Conservation (phyloP, 1,140 invertebrate species). For the Holotrichia oblita region DNA sequence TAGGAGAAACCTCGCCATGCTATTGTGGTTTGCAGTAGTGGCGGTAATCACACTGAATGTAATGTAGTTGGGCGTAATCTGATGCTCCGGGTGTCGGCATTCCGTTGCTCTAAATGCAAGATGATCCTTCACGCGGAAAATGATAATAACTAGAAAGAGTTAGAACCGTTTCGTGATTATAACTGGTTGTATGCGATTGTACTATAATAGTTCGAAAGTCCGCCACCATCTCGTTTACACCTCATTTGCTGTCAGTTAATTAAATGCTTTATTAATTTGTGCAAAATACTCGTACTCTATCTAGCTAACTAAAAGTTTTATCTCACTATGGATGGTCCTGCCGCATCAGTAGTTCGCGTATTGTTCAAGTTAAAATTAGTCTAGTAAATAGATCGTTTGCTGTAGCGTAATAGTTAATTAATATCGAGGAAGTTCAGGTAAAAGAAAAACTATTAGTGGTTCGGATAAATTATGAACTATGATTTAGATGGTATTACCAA, state of each 20-base stretch:
- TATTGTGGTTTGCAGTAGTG: not conserved
- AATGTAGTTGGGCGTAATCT: conserved; percentile 27
- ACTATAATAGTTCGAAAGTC: not conserved
- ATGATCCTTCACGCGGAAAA: conserved; percentile 29
- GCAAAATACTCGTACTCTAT: conserved; percentile 18
- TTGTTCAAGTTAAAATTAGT: conserved; percentile 13
- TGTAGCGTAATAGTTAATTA: too few relatives aligned
- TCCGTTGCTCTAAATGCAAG: conserved; percentile 28
- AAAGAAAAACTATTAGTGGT: too few relatives aligned
- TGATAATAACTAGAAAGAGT: conserved; percentile 18
- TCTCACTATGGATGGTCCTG: not conserved
- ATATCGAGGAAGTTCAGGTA: too few relatives aligned
- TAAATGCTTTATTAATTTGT: conserved; percentile 32
- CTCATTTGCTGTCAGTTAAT: conserved; percentile 24
- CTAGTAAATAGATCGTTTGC: not conserved
- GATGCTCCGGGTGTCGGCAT: not conserved
- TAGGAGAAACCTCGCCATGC: not conserved
- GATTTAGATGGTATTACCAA: too few relatives aligned
- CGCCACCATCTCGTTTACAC: conserved; percentile 25
- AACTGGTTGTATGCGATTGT: not conserved
- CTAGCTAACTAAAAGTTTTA: not conserved
- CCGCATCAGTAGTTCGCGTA: conserved; percentile 3
- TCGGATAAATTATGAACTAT: too few relatives aligned
- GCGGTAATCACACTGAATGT: conserved; percentile 12
- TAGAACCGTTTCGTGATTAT: conserved; percentile 9